Evolutionary conservation across 1,140 invertebrate genomes (phyloP).

Genomic region (Phenacoccus solenopsis): DNA sequence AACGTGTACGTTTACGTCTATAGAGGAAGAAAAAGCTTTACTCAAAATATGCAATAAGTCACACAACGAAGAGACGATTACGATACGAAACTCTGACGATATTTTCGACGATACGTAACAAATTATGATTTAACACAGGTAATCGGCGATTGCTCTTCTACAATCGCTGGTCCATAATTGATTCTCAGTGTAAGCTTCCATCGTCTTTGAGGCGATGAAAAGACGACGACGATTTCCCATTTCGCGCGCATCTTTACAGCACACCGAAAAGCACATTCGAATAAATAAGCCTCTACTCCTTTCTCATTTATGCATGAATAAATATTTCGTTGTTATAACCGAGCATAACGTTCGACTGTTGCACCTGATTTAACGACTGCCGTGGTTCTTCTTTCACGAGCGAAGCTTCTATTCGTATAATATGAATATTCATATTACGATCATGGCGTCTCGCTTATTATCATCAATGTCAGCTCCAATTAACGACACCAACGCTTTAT

Average conservation of each 20-base stretch:
- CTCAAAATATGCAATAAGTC: no score
- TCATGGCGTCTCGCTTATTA: not conserved
- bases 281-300: not conserved
- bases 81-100: not conserved
- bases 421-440: slow-evolving; percentile 5
- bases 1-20: no score
- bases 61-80: no score
- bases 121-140: not conserved
- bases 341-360: not conserved
- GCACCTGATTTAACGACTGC: not conserved
- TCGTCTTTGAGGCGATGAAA: not conserved
- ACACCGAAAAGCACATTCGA: not conserved
- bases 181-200: not conserved
- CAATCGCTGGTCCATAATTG: not conserved
- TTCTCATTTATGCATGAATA: slow-evolving; percentile 17
- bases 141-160: not conserved
- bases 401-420: not conserved
- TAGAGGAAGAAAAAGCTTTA: no score
- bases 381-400: not conserved
- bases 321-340: slow-evolving; percentile 5
- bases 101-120: not conserved
- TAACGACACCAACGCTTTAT: not conserved
- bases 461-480: slow-evolving; percentile 1
- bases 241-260: not conserved
- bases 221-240: not conserved